These are phyloP conservation scores for Galeopterus variegatus DNA, from an alignment of 2,113 vertebrate species.

Conservation along the genomic window DNA sequence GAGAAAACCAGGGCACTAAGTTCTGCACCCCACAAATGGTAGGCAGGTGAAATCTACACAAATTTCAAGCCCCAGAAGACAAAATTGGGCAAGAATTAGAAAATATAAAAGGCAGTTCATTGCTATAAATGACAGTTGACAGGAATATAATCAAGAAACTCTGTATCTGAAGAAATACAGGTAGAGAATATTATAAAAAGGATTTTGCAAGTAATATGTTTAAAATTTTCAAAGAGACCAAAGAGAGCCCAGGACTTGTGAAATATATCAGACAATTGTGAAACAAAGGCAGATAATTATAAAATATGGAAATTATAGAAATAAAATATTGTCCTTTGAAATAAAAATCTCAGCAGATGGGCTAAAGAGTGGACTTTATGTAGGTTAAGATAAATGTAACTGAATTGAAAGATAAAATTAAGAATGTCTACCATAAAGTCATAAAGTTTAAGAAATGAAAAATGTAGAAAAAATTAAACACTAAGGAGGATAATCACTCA, in stretches of 20 bases:
- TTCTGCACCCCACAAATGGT: background rate
- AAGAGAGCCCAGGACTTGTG: background rate
- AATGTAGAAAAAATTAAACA: background rate
- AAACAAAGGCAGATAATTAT: background rate
- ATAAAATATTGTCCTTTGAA: constrained; percentile 31
- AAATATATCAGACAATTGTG: background rate
- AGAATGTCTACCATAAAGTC: background rate
- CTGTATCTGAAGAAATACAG: background rate
- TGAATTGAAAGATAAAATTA: constrained; percentile 1
- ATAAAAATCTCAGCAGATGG: background rate
- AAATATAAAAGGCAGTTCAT: background rate
- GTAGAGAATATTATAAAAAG: background rate
- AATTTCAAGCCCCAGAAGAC: background rate
- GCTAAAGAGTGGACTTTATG: background rate
- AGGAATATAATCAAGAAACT: background rate
- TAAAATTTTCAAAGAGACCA: background rate
- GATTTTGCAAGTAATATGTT: background rate
- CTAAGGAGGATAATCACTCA: background rate
- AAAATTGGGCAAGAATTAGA: background rate
- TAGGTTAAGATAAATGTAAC: background rate
- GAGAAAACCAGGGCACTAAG: background rate
- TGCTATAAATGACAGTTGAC: background rate
- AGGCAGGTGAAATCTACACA: background rate
- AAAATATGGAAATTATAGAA: background rate
- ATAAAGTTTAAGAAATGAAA: background rate